These are phyloP conservation scores for Simalia tracyae DNA, from an alignment of 2,797 vertebrate genomes.

Conservation along the genomic window DNA sequence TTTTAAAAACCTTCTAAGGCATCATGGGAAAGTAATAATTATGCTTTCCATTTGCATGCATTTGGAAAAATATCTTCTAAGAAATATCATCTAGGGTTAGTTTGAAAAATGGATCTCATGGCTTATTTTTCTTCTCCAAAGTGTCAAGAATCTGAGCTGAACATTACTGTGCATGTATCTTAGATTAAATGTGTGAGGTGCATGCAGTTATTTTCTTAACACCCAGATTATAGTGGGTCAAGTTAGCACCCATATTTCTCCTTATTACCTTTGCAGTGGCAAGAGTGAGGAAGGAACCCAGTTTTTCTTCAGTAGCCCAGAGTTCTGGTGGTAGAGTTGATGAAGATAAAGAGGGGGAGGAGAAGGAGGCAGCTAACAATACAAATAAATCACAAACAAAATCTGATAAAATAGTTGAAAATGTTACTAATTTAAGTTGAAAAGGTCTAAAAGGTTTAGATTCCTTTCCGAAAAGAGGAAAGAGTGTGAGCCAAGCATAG, in stretches of 20 bases:
- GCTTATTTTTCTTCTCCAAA: background rate
- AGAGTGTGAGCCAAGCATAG: background rate
- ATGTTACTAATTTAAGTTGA: background rate
- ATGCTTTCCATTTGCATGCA: slow-evolving; percentile 35
- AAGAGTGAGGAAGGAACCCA: background rate
- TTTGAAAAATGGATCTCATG: background rate
- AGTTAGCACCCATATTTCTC: background rate
- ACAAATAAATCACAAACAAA: background rate
- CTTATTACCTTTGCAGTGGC: background rate
- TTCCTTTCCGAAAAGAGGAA: background rate
- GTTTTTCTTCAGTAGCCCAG: background rate
- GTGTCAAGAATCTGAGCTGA: background rate
- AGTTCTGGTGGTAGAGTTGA: background rate
- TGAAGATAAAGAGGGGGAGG: background rate
- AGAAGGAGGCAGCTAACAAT: background rate
- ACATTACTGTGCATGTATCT: background rate
- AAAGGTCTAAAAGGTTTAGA: background rate
- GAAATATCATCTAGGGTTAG: background rate
- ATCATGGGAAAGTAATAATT: slow-evolving; percentile 31
- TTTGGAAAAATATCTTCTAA: slow-evolving; percentile 29
- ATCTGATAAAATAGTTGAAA: background rate
- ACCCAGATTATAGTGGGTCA: background rate
- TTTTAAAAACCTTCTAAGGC: slow-evolving; percentile 52
- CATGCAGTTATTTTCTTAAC: background rate
- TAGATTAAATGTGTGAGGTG: background rate